Conservation (phyloP, 2,888 invertebrate species). For the Melinaea menophilus region DNA sequence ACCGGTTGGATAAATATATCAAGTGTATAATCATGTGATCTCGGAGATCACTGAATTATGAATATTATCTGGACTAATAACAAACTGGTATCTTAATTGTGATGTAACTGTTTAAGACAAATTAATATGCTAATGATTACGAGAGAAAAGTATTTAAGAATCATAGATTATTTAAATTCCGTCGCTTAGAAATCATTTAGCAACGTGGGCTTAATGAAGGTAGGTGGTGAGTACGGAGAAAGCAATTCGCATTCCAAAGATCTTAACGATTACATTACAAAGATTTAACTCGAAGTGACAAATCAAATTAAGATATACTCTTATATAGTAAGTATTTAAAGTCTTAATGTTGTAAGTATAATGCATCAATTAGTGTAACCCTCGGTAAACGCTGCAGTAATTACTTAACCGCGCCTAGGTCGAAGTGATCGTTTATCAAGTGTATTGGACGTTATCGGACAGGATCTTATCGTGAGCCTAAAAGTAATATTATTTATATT, state of each 20-base stretch:
- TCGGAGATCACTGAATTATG: background rate
- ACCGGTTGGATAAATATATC: too few species aligned
- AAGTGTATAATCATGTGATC: background rate
- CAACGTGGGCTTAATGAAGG: background rate
- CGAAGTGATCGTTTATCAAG: conserved; percentile 57
- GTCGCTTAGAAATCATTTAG: background rate
- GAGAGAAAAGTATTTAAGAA: background rate
- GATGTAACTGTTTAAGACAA: conserved; percentile 2
- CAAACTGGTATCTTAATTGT: background rate
- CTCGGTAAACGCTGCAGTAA: conserved; percentile 65
- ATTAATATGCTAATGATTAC: conserved; percentile 1
- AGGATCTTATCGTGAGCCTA: conserved; percentile 4
- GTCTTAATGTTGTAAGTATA: conserved; percentile 30
- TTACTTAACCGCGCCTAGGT: conserved; percentile 70
- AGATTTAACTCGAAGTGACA: background rate
- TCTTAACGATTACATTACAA: background rate
- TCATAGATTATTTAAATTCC: background rate
- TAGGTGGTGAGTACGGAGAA: background rate
- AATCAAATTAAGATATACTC: background rate
- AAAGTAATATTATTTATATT: background rate
- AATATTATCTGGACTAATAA: background rate
- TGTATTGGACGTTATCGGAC: conserved; percentile 48
- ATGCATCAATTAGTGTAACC: conserved; percentile 40
- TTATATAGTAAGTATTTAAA: background rate
- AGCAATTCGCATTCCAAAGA: conserved; percentile 2